Conservation (phyloP, 2,888 invertebrate species). For the Idaea dimidiata region DNA sequence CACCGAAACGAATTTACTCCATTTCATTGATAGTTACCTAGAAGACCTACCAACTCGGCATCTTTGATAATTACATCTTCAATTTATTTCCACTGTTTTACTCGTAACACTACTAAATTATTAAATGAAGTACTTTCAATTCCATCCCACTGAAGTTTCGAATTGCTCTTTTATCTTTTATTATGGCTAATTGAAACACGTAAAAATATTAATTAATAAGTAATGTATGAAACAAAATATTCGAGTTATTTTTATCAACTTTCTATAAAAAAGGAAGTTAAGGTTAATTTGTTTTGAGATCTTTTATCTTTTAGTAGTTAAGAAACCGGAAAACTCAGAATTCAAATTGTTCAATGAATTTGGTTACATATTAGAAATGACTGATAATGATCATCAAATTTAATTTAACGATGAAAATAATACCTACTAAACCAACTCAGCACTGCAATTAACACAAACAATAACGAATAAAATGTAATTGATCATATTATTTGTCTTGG, state of each 20-base stretch:
- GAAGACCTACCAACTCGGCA: not conserved
- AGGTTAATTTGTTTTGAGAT: not conserved
- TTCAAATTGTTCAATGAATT: not conserved
- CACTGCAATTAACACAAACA: not conserved
- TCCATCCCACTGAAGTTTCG: not conserved
- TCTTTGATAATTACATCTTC: not conserved
- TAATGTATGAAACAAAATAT: not conserved
- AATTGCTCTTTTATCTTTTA: not conserved
- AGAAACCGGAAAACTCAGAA: not conserved
- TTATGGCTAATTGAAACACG: constrained; percentile 1
- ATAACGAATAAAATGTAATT: not conserved
- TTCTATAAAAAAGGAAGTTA: not conserved
- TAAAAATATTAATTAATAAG: constrained; percentile 1
- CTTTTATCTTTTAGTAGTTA: not conserved
- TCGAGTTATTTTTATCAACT: not conserved
- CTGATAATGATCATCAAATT: not conserved
- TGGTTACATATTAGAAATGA: not conserved
- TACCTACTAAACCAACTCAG: not conserved
- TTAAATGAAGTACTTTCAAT: not conserved
- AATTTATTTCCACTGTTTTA: not conserved
- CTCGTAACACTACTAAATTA: not conserved
- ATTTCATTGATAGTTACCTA: not conserved
- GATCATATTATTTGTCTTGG: not conserved
- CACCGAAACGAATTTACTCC: not conserved
- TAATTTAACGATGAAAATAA: not conserved